Evolutionary conservation across 2,113 vertebrate genomes (phyloP).

Genomic region (Trematocara variabile): DNA sequence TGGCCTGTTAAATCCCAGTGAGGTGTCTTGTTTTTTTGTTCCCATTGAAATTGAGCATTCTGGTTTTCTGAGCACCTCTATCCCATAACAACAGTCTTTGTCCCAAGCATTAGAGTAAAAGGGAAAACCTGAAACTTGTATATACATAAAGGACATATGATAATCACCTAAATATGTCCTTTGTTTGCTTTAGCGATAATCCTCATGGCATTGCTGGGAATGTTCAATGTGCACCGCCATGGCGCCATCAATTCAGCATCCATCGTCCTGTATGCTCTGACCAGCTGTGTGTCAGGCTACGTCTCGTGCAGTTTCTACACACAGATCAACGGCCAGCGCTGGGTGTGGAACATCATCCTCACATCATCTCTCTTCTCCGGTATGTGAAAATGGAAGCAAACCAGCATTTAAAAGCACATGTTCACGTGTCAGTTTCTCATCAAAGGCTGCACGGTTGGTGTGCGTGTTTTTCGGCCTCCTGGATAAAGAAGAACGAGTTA

Average conservation of each 20-base stretch:
- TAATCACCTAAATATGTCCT: background rate
- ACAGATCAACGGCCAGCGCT: conserved; percentile 85
- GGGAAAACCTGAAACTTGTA: background rate
- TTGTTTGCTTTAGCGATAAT: conserved; percentile 77
- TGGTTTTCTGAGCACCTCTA: background rate
- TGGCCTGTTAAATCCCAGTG: background rate
- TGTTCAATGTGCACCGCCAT: conserved; percentile 89
- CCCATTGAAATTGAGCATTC: background rate
- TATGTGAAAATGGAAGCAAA: conserved; percentile 33
- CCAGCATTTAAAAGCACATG: background rate
- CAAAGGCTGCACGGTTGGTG: fast-evolving
- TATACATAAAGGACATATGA: background rate
- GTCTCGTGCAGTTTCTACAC: conserved; percentile 90
- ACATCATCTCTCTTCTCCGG: conserved; percentile 90
- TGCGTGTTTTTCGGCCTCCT: background rate
- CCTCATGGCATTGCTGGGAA: conserved; percentile 85
- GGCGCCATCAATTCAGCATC: conserved; percentile 91
- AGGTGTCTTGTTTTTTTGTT: background rate
- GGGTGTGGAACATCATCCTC: conserved; percentile 94
- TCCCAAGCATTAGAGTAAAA: background rate
- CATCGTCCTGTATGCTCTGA: conserved; percentile 86
- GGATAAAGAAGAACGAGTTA: background rate
- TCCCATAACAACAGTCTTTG: background rate
- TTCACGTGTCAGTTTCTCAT: background rate
- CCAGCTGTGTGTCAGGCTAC: conserved; percentile 89